Base-by-base conservation (phyloP, 2,797 vertebrate species). In the Cebuella pygmaea region DNA sequence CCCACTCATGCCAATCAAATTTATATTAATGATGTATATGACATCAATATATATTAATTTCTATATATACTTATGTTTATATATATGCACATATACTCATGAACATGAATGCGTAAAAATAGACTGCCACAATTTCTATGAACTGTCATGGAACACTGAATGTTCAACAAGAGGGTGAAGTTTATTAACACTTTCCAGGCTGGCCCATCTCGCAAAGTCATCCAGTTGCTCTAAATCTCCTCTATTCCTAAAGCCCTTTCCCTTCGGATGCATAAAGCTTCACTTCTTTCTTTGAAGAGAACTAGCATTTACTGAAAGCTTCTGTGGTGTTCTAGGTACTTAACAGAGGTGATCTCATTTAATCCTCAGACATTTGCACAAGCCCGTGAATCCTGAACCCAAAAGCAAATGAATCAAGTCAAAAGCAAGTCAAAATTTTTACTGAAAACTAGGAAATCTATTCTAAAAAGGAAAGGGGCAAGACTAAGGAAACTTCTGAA, bases 231-330 rank as follows among this genome's bases (percentile, higher is more conserved):
- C 50, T 96, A 39, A 91, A 64, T 96, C 74, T 91, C 46, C 59
- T 70, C 86, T 59, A 52, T 76, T 93, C 67, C 84, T 84, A 89
- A 96, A 86, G 39, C 79, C 46, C 55, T 83, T 86, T 96, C 33
- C 39, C 86, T 97, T 81, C 39, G 90, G 19, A 81, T 52, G 14
- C 44, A 79, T 61, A 90, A 91, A 90, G 17, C 74, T 67, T 92
- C 87, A 55, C 57, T 46, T 57, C 70, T 91, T 90, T 81, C 93
- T 95, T 96, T 78, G 75, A 94, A 94, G 44, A 36, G 17, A 96
- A 83, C 84, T 96, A 94, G 75, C 72, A 82, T 94, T 96, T 93
- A 59, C 72, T 94, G 72, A 96, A 50, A 92, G 41, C 33, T 93
- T 90, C 78, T 90, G 26, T 8, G 2, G 44, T 81, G 33, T 88